Evolutionary conservation across 2,888 invertebrate genomes (phyloP), one percentile per base, ranked within the genome.

Genomic region (Amiota mariae): DNA sequence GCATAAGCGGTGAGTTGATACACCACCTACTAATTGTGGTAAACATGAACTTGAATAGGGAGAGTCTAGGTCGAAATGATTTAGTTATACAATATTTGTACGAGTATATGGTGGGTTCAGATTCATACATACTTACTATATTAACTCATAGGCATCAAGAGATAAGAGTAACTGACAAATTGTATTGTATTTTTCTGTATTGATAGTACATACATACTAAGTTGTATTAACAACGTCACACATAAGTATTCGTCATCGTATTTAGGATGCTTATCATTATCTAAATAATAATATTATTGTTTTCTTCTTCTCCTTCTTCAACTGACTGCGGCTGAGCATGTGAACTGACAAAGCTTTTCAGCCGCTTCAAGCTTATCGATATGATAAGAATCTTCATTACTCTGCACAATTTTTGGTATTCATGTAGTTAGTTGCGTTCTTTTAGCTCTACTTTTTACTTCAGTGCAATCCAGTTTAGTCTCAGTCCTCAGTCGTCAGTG

Each of bases 341-440:
- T 51, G 12, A 51, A 51, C 54, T 46, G 46, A 46, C 9, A 46
- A 64, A 46, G 64, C 64, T 46, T 15, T 64, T 18, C 36, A 13
- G 15, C 46, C 46, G 47, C 46, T 64, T 13, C 64, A 64, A 13
- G 15, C 46, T 64, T 64, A 64, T 64, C 64, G 46, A 0, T 15
- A 9, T 47, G 64, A 64, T 64, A 64, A 64, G 64, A 64, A 64
- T 64, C 46, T 47, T 64, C 64, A 64, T 64, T 64, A 64, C 47
- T 64, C 47, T 13, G 46, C 63, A 63, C 4, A 63, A 13, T 63
- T 24, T 54, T n/a, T 54, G 15, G 13, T 10, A 46, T 36, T 63
- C 36, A 54, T 36, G n/a, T 36, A 20, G 24, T 24, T 24, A 24
- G 24, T 63, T 46, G 3, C 24, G 18, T 10, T 1, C 6, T 36